A percentile compares a stretch with the other conserved stretches of the same genome.
phyloP scores from a whole-genome alignment of 2,113 vertebrate species.

The Actinemys pallida region DNA sequence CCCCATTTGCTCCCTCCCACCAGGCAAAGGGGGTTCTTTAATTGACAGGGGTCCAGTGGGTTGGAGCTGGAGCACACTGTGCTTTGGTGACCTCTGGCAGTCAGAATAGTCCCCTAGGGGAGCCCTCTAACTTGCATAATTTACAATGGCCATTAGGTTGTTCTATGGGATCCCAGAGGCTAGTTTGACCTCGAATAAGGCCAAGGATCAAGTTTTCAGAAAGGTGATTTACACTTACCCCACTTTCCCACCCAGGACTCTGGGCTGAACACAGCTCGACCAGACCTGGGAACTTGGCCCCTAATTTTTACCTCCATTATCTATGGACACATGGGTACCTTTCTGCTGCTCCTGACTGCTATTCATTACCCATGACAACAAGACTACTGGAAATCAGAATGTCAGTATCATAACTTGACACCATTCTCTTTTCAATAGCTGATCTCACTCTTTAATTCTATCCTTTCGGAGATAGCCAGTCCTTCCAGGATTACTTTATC shows the following conservation, averaged over 20 bases:
- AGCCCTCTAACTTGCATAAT: neutral
- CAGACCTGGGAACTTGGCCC: neutral
- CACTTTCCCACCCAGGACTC: neutral
- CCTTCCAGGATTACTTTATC: slow-evolving; percentile 11
- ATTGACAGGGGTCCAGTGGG: neutral
- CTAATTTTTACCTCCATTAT: neutral
- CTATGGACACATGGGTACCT: neutral
- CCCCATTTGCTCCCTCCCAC: neutral
- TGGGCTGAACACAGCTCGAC: neutral
- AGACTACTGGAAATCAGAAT: neutral
- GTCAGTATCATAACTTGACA: neutral
- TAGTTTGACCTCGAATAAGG: neutral
- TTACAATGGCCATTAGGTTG: neutral
- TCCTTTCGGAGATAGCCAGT: neutral
- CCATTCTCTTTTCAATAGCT: neutral
- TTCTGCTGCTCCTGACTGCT: neutral
- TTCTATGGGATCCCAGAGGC: neutral
- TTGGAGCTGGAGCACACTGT: neutral
- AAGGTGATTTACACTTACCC: neutral
- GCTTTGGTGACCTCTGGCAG: neutral
- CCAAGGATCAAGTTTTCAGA: neutral
- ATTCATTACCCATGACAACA: neutral
- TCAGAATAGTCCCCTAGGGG: neutral
- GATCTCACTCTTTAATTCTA: neutral
- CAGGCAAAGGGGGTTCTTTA: neutral